Conservation (phyloP, 2,888 invertebrate genomes). For the Melanostoma mellinum region DNA sequence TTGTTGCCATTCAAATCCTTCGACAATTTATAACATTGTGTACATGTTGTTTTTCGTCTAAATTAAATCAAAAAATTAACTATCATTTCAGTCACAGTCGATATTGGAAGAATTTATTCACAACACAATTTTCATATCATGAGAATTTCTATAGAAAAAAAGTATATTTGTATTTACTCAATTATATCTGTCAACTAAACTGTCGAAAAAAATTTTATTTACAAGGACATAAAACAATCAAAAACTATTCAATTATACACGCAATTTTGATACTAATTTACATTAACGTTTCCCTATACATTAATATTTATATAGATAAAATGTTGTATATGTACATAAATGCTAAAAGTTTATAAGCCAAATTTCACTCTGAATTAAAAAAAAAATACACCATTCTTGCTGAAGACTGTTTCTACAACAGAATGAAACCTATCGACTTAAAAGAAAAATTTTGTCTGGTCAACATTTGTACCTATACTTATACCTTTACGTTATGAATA, state of each 20-base stretch:
- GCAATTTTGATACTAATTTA: conserved; percentile 66
- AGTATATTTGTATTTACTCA: conserved; percentile 11
- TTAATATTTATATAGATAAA: conserved; percentile 1
- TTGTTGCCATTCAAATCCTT: no score
- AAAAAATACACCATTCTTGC: conserved; percentile 33
- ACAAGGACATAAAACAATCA: conserved; percentile 59
- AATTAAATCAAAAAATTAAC: no score
- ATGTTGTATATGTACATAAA: background rate
- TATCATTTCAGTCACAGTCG: no score
- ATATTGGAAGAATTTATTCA: no score
- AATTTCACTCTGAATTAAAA: conserved; percentile 27
- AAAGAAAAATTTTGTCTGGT: conserved; percentile 31
- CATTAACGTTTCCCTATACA: conserved; percentile 25
- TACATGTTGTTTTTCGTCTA: no score
- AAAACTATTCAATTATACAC: conserved; percentile 45
- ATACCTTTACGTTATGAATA: conserved; percentile 11
- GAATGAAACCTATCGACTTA: conserved; percentile 33
- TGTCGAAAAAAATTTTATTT: conserved; percentile 42
- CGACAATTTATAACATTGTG: no score
- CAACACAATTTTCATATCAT: background rate
- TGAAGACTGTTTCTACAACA: conserved; percentile 63
- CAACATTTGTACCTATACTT: conserved; percentile 62
- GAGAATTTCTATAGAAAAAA: background rate
- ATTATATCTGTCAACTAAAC: conserved; percentile 51
- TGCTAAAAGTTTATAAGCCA: background rate